These are phyloP conservation scores for Papilio aristodemus DNA, from an alignment of 1,140 invertebrate genomes.

Conservation along the genomic window DNA sequence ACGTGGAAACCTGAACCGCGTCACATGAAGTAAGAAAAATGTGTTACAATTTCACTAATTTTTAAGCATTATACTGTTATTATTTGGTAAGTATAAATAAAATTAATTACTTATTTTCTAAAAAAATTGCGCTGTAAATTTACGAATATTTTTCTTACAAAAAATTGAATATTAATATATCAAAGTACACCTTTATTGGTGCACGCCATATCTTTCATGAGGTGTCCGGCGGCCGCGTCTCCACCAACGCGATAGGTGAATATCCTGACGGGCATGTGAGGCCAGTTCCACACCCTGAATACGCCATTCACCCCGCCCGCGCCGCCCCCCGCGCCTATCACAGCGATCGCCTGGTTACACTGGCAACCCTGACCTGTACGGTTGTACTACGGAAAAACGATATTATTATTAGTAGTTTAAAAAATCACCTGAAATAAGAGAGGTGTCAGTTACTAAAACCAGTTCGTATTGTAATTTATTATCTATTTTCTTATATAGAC, in stretches of 20 bases:
- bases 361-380: slow-evolving; percentile 90
- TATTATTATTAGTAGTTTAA: not conserved
- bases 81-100: not conserved
- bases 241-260: slow-evolving; percentile 98
- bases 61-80: too few relatives aligned
- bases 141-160: too few relatives aligned
- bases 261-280: slow-evolving; percentile 94
- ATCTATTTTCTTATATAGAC: too few relatives aligned
- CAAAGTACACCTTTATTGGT: slow-evolving; percentile 99
- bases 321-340: slow-evolving; percentile 96
- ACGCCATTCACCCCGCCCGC: slow-evolving; percentile 84
- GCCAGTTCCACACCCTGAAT: slow-evolving; percentile 93
- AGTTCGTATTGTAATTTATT: too few relatives aligned
- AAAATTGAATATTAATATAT: too few relatives aligned
- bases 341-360: slow-evolving; percentile 99
- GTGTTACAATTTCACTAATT: too few relatives aligned
- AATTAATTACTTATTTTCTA: too few relatives aligned
- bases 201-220: slow-evolving; percentile 96
- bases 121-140: too few relatives aligned
- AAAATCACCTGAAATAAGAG: not conserved
- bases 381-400: slow-evolving; percentile 83
- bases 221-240: slow-evolving; percentile 88
- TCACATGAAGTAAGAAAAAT: too few relatives aligned
- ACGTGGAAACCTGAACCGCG: slow-evolving; percentile 87
- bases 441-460: too few relatives aligned